Percentiles rank a stretch among this genome's conserved stretches.
phyloP scores from a whole-genome alignment of 2,113 vertebrate genomes.

The Galbula dea region DNA sequence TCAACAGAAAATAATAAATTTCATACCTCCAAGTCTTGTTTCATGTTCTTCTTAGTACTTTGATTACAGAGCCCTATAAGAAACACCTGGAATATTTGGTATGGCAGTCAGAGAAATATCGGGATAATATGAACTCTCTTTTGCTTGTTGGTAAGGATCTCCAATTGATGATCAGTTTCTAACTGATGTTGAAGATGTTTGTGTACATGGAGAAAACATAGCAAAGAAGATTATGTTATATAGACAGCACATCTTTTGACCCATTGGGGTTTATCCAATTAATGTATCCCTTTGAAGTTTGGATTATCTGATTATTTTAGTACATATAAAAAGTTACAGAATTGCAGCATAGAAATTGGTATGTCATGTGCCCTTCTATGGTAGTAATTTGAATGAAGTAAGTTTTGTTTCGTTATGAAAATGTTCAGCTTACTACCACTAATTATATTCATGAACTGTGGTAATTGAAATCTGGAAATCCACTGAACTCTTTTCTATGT shows the following conservation, averaged over 20 bases:
- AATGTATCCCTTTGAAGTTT: not conserved
- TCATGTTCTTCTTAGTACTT: slow-evolving; percentile 48
- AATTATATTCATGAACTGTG: not conserved
- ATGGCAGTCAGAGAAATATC: slow-evolving; percentile 64
- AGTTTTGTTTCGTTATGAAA: not conserved
- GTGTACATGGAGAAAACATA: not conserved
- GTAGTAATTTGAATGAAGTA: not conserved
- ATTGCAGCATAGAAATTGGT: not conserved
- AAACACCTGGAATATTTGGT: slow-evolving; percentile 20
- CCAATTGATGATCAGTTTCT: not conserved
- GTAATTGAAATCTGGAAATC: not conserved
- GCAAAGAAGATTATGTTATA: not conserved
- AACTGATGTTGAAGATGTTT: not conserved
- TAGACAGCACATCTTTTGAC: not conserved
- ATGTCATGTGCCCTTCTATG: not conserved
- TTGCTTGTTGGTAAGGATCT: slow-evolving; percentile 68
- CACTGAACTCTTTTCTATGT: not conserved
- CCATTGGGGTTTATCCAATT: not conserved
- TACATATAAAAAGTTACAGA: not conserved
- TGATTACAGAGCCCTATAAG: slow-evolving; percentile 42
- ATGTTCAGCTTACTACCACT: not conserved
- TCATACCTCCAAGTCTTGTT: not conserved
- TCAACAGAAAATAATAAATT: not conserved
- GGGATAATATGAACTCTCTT: slow-evolving; percentile 30
- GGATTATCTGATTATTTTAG: not conserved